Evolutionary conservation across 2,113 vertebrate genomes (phyloP).

Genomic region (Hoplias malabaricus): DNA sequence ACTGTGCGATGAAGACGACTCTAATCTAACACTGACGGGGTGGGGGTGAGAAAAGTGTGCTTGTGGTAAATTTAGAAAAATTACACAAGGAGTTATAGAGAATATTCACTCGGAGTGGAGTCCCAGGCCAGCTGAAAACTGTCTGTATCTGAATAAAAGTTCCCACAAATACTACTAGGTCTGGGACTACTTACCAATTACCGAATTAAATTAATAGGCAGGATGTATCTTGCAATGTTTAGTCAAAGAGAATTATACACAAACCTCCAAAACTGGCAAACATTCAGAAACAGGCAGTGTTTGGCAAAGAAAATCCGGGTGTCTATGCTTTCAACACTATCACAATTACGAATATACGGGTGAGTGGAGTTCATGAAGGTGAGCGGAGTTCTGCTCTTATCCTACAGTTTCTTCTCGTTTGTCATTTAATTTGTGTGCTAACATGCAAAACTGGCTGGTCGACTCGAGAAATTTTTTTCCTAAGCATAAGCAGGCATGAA

Average conservation of each 20-base stretch:
- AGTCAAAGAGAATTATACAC: too few species aligned
- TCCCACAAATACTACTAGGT: too few species aligned
- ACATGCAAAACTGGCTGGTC: not conserved
- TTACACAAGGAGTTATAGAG: not conserved
- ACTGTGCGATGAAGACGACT: not conserved
- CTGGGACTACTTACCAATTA: too few species aligned
- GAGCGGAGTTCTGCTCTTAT: not conserved
- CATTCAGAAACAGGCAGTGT: too few species aligned
- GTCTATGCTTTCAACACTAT: too few species aligned
- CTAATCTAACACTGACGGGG: not conserved
- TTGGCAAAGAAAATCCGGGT: not conserved
- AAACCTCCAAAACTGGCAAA: too few species aligned
- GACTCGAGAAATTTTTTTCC: not conserved
- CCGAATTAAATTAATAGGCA: too few species aligned
- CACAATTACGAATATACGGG: not conserved
- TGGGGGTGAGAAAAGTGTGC: not conserved
- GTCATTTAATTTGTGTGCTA: not conserved
- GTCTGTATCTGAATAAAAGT: too few species aligned
- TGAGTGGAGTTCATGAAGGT: not conserved
- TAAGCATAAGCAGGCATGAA: constrained; percentile 1
- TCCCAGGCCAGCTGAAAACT: too few species aligned
- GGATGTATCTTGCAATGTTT: too few species aligned
- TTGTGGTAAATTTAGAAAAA: constrained; percentile 1
- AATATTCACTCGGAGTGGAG: not conserved
- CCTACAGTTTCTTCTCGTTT: not conserved